Conservation (phyloP, 2,113 vertebrate genomes). For the Lathamus discolor region DNA sequence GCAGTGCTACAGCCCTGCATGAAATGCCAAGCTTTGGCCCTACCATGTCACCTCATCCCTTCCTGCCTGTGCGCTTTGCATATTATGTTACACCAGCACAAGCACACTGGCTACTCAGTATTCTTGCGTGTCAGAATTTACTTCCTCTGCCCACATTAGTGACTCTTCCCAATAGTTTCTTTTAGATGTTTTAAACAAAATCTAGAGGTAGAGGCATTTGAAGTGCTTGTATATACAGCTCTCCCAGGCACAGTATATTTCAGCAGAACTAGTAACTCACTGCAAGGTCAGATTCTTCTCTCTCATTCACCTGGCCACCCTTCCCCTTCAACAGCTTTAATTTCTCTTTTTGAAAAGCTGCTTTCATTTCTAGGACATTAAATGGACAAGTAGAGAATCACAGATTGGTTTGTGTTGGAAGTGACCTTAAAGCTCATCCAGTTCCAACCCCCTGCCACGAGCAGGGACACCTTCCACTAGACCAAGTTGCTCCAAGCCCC, state of each 20-base stretch:
- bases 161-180: background rate
- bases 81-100: background rate
- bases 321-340: background rate
- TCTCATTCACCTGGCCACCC: background rate
- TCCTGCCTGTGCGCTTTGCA: background rate
- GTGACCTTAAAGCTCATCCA: background rate
- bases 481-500: background rate
- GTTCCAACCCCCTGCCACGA: background rate
- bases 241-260: background rate
- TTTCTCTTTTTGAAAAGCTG: background rate
- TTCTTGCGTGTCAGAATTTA: background rate
- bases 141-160: background rate
- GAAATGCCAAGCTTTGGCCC: background rate
- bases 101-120: background rate
- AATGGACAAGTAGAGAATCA: background rate
- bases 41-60: background rate
- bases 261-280: background rate
- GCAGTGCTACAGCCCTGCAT: background rate
- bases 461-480: background rate
- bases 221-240: background rate
- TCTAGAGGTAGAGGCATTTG: background rate
- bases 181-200: background rate
- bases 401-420: background rate
- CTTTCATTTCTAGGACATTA: background rate
- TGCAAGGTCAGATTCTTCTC: background rate